Base-by-base conservation (phyloP, 2,113 vertebrate genomes). In the Panurus biarmicus region DNA sequence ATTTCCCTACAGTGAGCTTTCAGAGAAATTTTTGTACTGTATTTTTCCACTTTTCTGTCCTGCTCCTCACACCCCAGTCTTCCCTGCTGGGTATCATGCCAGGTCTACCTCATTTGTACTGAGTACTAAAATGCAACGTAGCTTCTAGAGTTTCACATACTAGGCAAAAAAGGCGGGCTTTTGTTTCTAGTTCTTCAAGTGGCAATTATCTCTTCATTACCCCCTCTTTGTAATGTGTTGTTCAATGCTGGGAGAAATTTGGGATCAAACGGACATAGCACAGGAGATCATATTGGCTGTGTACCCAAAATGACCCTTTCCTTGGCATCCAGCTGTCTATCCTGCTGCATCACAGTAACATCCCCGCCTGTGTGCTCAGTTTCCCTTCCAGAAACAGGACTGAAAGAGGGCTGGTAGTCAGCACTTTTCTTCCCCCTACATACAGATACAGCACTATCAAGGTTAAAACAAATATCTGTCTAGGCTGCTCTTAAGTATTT, bases 301-400 rank as follows among this genome's bases (percentile, higher is more conserved):
- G 1, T 6, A 71, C 6, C 18, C 11, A 61, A 77, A 84, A 77
- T 14, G 1, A 20, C 5, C 10, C 16, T 80, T 3, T 0, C 10
- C 50, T 45, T 73, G 10, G 1, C 56, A n/a, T 47, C 24, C 2
- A 6, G 19, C 17, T 61, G 8, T 48, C 45, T 53, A 8, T 51
- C 16, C 12, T 38, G 18, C 28, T 50, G 8, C 29, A 35, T 42
- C 5, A 11, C 18, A 13, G 14, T 29, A 73, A 6, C 5, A 12
- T n/a, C 24, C 22, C 40, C 69, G 38, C 25, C 15, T 67, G 8
- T 10, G 5, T 16, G 16, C 10, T 28, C 40, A 16, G 3, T 57
- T 87, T 70, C 33, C 15, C 33, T 87, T 74, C 25, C 56, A 87
- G 53, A 64, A 84, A 64, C 14, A 47, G 26, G 15, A 47, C 13